Base-by-base conservation (phyloP, 1,140 invertebrate genomes). In the Sitodiplosis mosellana region DNA sequence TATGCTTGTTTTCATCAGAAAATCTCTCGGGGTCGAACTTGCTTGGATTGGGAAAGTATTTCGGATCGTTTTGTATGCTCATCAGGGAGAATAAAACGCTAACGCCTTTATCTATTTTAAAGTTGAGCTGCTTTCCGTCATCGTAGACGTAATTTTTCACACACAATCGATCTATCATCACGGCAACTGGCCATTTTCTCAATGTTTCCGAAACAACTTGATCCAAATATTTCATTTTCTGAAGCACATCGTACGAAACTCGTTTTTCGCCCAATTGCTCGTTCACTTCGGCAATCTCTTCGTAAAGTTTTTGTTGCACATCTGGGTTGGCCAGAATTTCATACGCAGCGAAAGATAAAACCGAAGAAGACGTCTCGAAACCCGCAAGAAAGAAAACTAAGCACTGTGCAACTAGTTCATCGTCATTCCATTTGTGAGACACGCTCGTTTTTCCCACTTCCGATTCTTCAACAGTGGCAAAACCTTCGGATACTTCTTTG, bases 11-110 rank as follows among this genome's bases (percentile, higher is more conserved):
- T 20, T 70, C 62, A 4, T 67, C 63, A 0, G 65, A 58, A 49
- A 73, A 76, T 10, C 75, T 50, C 46, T 73, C 69, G 0, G 74
- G 74, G 53, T 67, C 52, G 46, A 74, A 76, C 47, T 57, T 55
- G 14, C 68, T 59, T 1, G 74, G 73, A 14, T 76, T 56, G 0
- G 59, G 52, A 22, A 53, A 84, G 43, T 69, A 60, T 6, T 69
- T 56, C 0, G 68, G 59, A 55, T 80, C 70, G 0, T 54, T 50
- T n/a, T 71, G 69, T 0, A 71, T 19, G 0, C 52, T 56, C 3
- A 57, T 55, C 0, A 69, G 55, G 2, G 73, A 68, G 45, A 75
- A 60, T 49, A 57, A 64, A 0, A 68, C 1, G 1, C 44, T 21
- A 21, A 0, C 55, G 21, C 2, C 54, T 51, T 37, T 19, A 19